Evolutionary conservation across 2,888 invertebrate genomes (phyloP).

Genomic region (Baronia brevicornis): DNA sequence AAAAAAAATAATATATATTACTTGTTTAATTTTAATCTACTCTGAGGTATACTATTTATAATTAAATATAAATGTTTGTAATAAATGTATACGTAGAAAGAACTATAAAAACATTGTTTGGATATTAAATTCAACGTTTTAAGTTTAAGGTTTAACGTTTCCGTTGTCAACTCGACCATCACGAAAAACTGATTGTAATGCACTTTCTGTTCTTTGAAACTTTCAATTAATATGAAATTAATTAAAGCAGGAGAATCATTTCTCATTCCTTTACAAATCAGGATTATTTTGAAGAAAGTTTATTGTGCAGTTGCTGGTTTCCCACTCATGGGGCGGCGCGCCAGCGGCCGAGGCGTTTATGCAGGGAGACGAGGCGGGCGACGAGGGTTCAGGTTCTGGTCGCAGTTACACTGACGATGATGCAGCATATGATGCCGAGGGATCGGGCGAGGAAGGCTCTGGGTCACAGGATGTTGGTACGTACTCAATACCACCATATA

Average conservation of each 20-base stretch:
- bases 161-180: too few relatives aligned
- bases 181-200: background rate
- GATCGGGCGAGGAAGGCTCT: slow-evolving; percentile 65
- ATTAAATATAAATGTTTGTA: too few relatives aligned
- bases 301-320: slow-evolving; percentile 46
- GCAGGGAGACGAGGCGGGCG: slow-evolving; percentile 77
- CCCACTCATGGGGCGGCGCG: slow-evolving; percentile 44
- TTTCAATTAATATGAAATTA: background rate
- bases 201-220: background rate
- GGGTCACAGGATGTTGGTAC: slow-evolving; percentile 47
- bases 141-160: too few relatives aligned
- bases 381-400: slow-evolving; percentile 77
- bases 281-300: background rate
- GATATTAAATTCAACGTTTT: too few relatives aligned
- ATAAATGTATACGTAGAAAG: too few relatives aligned
- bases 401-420: slow-evolving; percentile 65
- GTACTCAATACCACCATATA: slow-evolving; percentile 18
- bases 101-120: too few relatives aligned
- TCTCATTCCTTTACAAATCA: background rate
- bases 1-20: too few relatives aligned
- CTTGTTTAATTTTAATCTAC: too few relatives aligned
- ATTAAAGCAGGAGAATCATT: background rate
- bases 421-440: slow-evolving; percentile 66
- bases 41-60: too few relatives aligned
- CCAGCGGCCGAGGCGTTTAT: slow-evolving; percentile 65